These are phyloP conservation scores for Zeuzera pyrina DNA, from an alignment of 2,888 invertebrate species.

Conservation along the genomic window DNA sequence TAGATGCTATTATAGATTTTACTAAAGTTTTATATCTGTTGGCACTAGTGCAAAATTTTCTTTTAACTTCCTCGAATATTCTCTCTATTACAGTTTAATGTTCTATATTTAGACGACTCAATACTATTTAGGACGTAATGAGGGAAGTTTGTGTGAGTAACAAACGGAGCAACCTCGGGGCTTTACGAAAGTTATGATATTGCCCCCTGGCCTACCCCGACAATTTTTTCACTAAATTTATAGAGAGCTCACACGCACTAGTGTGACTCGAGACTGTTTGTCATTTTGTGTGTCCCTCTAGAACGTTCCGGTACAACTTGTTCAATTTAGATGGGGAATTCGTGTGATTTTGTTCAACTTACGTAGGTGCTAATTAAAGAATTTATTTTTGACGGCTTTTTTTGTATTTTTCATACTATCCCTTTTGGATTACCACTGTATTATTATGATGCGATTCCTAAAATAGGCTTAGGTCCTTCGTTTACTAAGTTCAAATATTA, in stretches of 20 bases:
- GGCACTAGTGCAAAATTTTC: too few species aligned
- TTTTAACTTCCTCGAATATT: not conserved
- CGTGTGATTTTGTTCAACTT: constrained; percentile 19
- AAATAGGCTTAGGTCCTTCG: too few species aligned
- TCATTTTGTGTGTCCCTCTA: constrained; percentile 34
- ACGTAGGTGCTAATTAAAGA: constrained; percentile 19
- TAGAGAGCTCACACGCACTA: constrained; percentile 47
- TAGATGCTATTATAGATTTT: too few species aligned
- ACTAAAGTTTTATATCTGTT: too few species aligned
- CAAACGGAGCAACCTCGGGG: constrained; percentile 3
- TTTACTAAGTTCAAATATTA: too few species aligned
- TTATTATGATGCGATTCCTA: too few species aligned
- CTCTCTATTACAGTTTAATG: not conserved
- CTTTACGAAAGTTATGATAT: constrained; percentile 22
- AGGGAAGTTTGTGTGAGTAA: constrained; percentile 25
- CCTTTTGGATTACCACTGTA: too few species aligned
- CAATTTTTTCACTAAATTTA: constrained; percentile 43
- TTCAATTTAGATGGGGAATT: constrained; percentile 26
- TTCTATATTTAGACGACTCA: constrained; percentile 9
- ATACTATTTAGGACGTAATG: constrained; percentile 22
- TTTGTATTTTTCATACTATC: not conserved
- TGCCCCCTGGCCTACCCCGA: constrained; percentile 21
- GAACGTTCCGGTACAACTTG: constrained; percentile 25
- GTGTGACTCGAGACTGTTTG: constrained; percentile 52
- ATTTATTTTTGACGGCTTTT: constrained; percentile 1